phyloP scores from a whole-genome alignment of 2,888 invertebrate species.

The Habrosyne pyritoides region DNA sequence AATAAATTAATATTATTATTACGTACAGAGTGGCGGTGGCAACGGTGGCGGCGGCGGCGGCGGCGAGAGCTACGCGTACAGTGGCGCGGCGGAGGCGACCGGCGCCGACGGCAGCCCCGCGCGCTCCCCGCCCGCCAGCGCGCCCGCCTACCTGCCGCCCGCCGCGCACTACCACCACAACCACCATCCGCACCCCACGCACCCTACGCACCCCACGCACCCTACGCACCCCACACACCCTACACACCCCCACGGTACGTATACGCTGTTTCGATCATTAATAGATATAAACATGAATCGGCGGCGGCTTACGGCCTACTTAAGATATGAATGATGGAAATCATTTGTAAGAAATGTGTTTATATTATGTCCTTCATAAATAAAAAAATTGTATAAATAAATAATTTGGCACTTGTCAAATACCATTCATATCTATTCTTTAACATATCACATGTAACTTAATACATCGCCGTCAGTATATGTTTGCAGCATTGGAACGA shows the following conservation, averaged over 20 bases:
- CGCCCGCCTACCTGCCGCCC: conserved; percentile 68
- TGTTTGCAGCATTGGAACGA: no score
- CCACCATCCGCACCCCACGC: conserved; percentile 63
- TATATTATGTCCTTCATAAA: no score
- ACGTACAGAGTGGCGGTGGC: conserved; percentile 39
- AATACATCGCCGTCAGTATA: no score
- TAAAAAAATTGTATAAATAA: no score
- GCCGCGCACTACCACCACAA: conserved; percentile 73
- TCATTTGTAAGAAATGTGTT: no score
- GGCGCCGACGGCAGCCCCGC: conserved; percentile 87
- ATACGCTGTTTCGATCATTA: not conserved
- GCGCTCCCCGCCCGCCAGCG: conserved; percentile 87
- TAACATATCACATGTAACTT: no score
- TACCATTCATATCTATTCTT: no score
- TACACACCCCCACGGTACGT: conserved; percentile 1
- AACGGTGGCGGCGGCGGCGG: conserved; percentile 35
- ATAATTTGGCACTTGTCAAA: no score
- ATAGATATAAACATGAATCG: no score
- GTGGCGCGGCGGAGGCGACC: conserved; percentile 50
- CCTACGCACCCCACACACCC: conserved; percentile 20
- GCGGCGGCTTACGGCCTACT: no score
- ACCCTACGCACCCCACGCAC: conserved; percentile 47
- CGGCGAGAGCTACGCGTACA: conserved; percentile 71
- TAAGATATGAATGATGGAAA: no score
- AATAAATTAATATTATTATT: not conserved